Evolutionary conservation across 2,888 invertebrate genomes (phyloP).

Genomic region (Torymus tubicola): DNA sequence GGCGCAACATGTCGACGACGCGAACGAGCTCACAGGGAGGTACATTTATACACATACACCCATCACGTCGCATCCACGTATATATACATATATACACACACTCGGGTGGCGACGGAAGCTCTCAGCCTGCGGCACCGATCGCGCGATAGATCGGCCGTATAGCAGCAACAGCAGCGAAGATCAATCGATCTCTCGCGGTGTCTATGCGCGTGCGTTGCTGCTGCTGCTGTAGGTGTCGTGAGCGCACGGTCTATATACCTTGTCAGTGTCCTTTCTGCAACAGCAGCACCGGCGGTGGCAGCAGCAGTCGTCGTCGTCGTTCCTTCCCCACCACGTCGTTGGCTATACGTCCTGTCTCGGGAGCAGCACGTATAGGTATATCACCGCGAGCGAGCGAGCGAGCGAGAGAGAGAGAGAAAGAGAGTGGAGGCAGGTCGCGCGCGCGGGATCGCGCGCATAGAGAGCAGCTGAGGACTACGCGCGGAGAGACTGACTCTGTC

Average conservation of each 20-base stretch:
- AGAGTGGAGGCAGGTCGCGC: slow-evolving; percentile 3
- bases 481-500: too few species aligned
- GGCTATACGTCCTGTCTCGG: neutral
- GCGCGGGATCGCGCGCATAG: slow-evolving; percentile 36
- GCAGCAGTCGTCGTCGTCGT: neutral
- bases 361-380: too few species aligned
- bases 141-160: slow-evolving; percentile 15
- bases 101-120: too few species aligned
- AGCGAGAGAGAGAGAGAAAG: too few species aligned
- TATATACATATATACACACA: too few species aligned
- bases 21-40: too few species aligned
- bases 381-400: too few species aligned
- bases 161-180: neutral
- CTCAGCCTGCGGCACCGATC: neutral
- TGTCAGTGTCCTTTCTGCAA: slow-evolving; percentile 37
- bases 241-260: slow-evolving; percentile 30
- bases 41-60: too few species aligned
- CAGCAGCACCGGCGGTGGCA: neutral
- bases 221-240: slow-evolving; percentile 29
- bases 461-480: slow-evolving; percentile 6
- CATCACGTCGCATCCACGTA: too few species aligned
- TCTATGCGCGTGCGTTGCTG: neutral
- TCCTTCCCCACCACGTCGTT: neutral
- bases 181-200: slow-evolving; percentile 14
- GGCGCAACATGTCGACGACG: too few species aligned